These are phyloP conservation scores for Pinna nobilis DNA, from an alignment of 1,140 invertebrate species.

Conservation along the genomic window DNA sequence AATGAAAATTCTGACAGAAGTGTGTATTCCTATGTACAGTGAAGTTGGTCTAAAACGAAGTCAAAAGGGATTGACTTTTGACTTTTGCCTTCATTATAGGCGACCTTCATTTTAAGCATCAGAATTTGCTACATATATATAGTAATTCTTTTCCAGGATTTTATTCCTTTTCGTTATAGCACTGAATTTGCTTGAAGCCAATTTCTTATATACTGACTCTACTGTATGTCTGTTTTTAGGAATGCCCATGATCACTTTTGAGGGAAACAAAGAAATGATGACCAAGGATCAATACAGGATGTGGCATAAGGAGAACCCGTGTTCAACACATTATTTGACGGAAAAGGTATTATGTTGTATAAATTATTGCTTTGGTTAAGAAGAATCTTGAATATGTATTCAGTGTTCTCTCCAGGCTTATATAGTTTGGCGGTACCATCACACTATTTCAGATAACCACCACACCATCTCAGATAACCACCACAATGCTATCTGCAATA, in stretches of 20 bases:
- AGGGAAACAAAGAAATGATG: constrained; percentile 49
- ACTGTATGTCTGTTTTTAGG: constrained; percentile 38
- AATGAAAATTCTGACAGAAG: not conserved
- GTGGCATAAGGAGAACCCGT: constrained; percentile 49
- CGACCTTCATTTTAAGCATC: no score
- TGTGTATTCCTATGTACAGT: no score
- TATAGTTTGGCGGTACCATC: no score
- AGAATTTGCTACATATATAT: no score
- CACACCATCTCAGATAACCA: not conserved
- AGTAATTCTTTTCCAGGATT: no score
- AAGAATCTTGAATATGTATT: not conserved
- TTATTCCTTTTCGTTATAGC: no score
- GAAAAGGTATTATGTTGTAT: constrained; percentile 45
- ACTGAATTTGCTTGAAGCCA: no score
- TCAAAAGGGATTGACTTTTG: not conserved
- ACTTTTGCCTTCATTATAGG: no score
- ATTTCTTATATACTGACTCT: not conserved
- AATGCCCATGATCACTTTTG: constrained; percentile 53
- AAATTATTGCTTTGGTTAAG: not conserved
- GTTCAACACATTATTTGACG: constrained; percentile 42
- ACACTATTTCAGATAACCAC: no score
- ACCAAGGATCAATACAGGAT: constrained; percentile 46
- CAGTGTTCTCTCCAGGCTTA: no score
- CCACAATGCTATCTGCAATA: not conserved
- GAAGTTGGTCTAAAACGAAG: no score